Evolutionary conservation across 2,888 invertebrate genomes (phyloP).

Genomic region (Tetragonula carbonaria): DNA sequence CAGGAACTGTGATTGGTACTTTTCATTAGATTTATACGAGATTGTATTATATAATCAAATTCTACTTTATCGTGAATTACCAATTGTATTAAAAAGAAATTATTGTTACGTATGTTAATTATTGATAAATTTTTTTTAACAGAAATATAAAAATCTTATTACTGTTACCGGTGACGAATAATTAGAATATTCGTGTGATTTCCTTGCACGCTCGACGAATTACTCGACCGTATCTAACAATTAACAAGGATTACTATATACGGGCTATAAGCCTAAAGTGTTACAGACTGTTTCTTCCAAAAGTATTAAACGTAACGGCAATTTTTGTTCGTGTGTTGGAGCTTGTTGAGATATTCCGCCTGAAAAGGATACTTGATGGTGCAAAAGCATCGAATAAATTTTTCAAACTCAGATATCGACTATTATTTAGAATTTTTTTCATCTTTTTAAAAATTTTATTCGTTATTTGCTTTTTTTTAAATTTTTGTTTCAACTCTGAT

Average conservation of each 20-base stretch:
- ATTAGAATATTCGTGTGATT: not conserved
- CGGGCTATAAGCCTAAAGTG: slow-evolving; percentile 10
- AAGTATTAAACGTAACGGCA: slow-evolving; percentile 18
- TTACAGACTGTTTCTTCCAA: slow-evolving; percentile 23
- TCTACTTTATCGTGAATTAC: not conserved
- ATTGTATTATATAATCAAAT: not conserved
- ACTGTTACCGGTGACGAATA: not conserved
- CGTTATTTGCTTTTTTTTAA: not conserved
- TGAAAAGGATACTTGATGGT: not conserved
- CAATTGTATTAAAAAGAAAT: not conserved
- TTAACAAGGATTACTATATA: not conserved
- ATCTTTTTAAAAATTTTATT: not conserved
- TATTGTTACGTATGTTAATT: not conserved
- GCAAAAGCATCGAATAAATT: not conserved
- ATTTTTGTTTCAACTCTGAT: not conserved
- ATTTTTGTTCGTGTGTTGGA: not conserved
- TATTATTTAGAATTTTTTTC: not conserved
- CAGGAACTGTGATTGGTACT: no score
- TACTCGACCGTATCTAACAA: slow-evolving; percentile 2
- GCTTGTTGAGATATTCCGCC: not conserved
- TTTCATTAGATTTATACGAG: no score
- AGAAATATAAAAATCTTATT: not conserved
- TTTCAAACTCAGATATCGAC: not conserved
- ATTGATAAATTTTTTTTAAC: not conserved
- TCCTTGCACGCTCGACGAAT: not conserved